These are phyloP conservation scores for Pempheris klunzingeri DNA, from an alignment of 2,797 vertebrate species.

Conservation along the genomic window DNA sequence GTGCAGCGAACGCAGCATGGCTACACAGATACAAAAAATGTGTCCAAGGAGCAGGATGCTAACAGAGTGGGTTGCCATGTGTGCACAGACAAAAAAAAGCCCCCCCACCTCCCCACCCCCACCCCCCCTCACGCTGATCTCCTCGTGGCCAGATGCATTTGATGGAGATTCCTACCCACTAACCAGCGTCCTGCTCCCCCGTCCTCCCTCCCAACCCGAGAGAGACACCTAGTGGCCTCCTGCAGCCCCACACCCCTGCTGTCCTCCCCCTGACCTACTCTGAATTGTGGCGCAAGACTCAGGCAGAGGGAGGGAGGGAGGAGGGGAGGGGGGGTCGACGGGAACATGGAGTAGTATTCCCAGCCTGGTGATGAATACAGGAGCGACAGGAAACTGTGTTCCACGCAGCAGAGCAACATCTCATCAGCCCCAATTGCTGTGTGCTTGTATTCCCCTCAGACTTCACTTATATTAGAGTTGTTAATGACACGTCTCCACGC, in stretches of 20 bases:
- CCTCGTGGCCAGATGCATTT: constrained; percentile 53
- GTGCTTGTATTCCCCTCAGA: constrained; percentile 1
- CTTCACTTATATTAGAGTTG: constrained; percentile 46
- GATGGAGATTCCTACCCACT: constrained; percentile 50
- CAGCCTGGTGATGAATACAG: constrained; percentile 26
- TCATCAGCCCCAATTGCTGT: constrained; percentile 16
- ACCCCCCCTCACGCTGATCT: constrained; percentile 47
- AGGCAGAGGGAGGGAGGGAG: not conserved
- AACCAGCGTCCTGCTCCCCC: not conserved
- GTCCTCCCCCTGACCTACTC: constrained; percentile 66
- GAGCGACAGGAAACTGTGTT: constrained; percentile 13
- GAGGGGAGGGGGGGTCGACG: too few relatives aligned
- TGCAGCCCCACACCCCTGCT: constrained; percentile 20
- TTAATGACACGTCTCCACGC: constrained; percentile 35
- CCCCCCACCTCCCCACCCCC: too few relatives aligned
- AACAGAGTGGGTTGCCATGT: constrained; percentile 68
- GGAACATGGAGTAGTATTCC: constrained; percentile 15
- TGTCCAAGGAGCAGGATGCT: constrained; percentile 50
- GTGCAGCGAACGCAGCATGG: not conserved
- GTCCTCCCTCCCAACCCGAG: constrained; percentile 13
- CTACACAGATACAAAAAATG: constrained; percentile 5
- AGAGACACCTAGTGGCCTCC: constrained; percentile 69
- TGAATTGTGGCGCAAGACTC: constrained; percentile 57
- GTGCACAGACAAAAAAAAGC: constrained; percentile 33
- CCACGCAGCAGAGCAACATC: constrained; percentile 18